Percentiles rank a stretch among this genome's conserved stretches.
phyloP scores from a whole-genome alignment of 2,888 invertebrate species.

The Amorpha juglandis region DNA sequence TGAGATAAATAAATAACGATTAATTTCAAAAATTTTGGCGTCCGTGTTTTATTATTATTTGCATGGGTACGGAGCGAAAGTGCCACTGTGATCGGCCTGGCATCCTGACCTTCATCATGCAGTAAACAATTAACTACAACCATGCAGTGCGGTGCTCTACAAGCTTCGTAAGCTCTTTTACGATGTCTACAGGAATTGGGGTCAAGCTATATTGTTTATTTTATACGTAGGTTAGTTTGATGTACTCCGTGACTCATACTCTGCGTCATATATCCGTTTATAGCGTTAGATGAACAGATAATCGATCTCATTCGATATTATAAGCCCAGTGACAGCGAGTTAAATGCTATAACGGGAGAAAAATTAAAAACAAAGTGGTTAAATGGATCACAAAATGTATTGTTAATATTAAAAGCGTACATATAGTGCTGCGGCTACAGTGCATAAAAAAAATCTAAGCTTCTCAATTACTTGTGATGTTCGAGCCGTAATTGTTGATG shows the following conservation, averaged over 20 bases:
- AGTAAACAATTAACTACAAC: conserved; percentile 40
- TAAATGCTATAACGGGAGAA: conserved; percentile 54
- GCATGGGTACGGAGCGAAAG: background rate
- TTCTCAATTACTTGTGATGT: conserved; percentile 84
- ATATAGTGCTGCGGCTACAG: conserved; percentile 73
- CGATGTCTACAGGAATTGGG: conserved; percentile 43
- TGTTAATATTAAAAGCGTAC: conserved; percentile 79
- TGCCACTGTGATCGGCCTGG: conserved; percentile 14
- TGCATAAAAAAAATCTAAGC: conserved; percentile 74
- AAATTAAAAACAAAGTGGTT: conserved; percentile 75
- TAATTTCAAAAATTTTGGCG: background rate
- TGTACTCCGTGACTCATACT: conserved; percentile 64
- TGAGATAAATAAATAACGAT: background rate
- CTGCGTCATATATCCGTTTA: conserved; percentile 61
- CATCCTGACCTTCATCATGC: conserved; percentile 28
- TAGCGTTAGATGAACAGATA: conserved; percentile 46
- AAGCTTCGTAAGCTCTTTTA: conserved; percentile 38
- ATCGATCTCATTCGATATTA: conserved; percentile 50
- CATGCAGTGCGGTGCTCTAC: conserved; percentile 37
- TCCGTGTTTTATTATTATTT: background rate
- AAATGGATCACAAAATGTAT: conserved; percentile 73
- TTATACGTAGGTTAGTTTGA: conserved; percentile 52
- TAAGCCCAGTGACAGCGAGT: conserved; percentile 42
- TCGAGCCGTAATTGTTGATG: conserved; percentile 86
- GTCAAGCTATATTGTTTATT: conserved; percentile 53